phyloP scores from a whole-genome alignment of 2,113 vertebrate genomes.

The Malurus cyaneus region DNA sequence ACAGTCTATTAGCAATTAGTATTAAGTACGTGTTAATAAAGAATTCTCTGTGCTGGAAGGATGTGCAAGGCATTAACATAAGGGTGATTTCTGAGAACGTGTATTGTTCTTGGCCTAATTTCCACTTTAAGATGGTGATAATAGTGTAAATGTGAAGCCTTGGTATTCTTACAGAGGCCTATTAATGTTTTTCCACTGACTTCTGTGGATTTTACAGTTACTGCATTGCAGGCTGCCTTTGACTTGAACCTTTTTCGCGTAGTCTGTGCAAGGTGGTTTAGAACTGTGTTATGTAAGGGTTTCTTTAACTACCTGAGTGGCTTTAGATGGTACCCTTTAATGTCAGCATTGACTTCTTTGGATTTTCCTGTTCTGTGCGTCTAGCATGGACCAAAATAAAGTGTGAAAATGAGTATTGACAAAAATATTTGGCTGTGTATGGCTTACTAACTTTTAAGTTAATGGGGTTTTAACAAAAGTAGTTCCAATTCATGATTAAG shows the following conservation, averaged over 20 bases:
- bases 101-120: constrained; percentile 13
- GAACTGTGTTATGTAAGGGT: constrained; percentile 6
- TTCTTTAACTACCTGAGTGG: constrained; percentile 10
- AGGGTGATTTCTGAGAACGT: constrained; percentile 9
- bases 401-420: constrained; percentile 11
- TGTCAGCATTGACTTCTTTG: constrained; percentile 29
- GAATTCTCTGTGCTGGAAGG: neutral
- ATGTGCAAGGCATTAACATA: neutral
- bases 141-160: constrained; percentile 19
- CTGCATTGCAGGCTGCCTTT: constrained; percentile 20
- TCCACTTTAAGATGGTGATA: neutral
- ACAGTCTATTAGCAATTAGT: neutral
- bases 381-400: constrained; percentile 46
- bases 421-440: neutral
- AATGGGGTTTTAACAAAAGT: neutral
- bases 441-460: neutral
- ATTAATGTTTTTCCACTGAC: neutral
- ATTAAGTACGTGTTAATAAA: neutral
- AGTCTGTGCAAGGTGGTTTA: constrained; percentile 19
- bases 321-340: constrained; percentile 23
- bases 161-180: neutral
- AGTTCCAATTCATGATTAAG: neutral
- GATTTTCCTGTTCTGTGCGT: constrained; percentile 38
- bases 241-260: neutral
- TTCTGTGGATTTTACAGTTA: constrained; percentile 17